Percentiles rank a stretch among this genome's conserved stretches.
Conservation (phyloP, 2,888 invertebrate species). For the Taphrorychus bicolor region DNA sequence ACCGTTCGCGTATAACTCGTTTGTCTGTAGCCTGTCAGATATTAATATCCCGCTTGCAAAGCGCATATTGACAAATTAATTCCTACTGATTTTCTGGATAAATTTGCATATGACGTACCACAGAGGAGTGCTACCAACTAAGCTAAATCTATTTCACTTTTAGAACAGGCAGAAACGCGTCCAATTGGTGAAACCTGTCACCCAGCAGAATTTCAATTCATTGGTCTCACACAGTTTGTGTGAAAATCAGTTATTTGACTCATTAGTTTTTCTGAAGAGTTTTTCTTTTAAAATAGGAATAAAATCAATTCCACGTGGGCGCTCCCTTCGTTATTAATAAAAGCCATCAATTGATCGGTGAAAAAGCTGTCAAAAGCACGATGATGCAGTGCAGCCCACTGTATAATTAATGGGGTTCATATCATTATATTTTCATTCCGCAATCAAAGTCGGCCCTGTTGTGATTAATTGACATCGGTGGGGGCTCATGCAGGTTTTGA, state of each 20-base stretch:
- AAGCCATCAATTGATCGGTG: conserved; percentile 51
- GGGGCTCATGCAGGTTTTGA: conserved; percentile 19
- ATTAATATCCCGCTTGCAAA: conserved; percentile 42
- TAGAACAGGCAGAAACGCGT: no score
- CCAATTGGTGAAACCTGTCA: no score
- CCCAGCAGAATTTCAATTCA: no score
- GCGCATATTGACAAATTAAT: conserved; percentile 48
- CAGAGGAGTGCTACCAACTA: conserved; percentile 28
- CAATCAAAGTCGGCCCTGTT: conserved; percentile 50
- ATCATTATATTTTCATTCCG: conserved; percentile 55
- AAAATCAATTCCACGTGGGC: not conserved
- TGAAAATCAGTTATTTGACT: not conserved
- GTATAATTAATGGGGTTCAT: conserved; percentile 56
- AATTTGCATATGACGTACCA: conserved; percentile 43
- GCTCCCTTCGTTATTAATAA: conserved; percentile 47
- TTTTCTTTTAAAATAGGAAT: not conserved
- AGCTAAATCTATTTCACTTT: not conserved
- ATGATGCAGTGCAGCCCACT: conserved; percentile 40
- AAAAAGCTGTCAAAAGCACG: conserved; percentile 52
- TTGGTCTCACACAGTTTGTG: no score
- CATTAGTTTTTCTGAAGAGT: not conserved
- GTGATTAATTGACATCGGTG: conserved; percentile 35
- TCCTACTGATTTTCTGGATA: conserved; percentile 45
- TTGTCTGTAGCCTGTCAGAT: conserved; percentile 21
- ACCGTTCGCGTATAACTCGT: not conserved